These are phyloP conservation scores for Scartelaos histophorus DNA, from an alignment of 2,113 vertebrate genomes.

Conservation along the genomic window DNA sequence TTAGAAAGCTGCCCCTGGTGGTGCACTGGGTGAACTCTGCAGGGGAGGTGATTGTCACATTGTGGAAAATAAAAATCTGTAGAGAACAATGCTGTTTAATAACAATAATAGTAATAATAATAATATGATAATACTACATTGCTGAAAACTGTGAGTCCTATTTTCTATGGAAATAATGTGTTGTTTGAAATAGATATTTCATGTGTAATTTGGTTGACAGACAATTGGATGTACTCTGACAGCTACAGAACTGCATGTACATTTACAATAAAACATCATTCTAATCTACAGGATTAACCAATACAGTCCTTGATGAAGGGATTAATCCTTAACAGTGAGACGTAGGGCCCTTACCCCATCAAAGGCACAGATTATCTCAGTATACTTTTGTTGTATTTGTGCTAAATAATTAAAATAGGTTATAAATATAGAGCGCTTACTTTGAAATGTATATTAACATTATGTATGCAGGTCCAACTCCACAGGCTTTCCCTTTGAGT, in stretches of 20 bases:
- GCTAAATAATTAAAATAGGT: neutral
- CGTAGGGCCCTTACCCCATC: neutral
- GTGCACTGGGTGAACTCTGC: slow-evolving; percentile 78
- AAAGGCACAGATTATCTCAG: neutral
- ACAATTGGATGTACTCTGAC: neutral
- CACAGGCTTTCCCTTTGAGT: neutral
- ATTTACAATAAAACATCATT: neutral
- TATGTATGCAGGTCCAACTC: slow-evolving; percentile 7
- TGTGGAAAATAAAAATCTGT: slow-evolving; percentile 78
- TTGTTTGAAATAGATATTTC: neutral
- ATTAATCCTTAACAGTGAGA: slow-evolving; percentile 21
- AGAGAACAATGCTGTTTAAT: slow-evolving; percentile 1
- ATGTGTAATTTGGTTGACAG: neutral
- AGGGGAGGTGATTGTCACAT: slow-evolving; percentile 73
- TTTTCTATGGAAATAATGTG: neutral
- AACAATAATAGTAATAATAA: neutral
- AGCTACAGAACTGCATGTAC: neutral
- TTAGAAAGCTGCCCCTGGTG: slow-evolving; percentile 72
- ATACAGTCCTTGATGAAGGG: slow-evolving; percentile 5
- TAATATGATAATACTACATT: neutral
- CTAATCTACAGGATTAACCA: slow-evolving; percentile 17
- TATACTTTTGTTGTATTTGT: neutral
- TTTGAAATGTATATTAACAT: neutral
- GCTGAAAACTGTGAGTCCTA: neutral
- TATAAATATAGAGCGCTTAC: neutral